These are phyloP conservation scores for Carcinoscorpius rotundicauda DNA, from an alignment of 1,140 invertebrate genomes.

Conservation along the genomic window DNA sequence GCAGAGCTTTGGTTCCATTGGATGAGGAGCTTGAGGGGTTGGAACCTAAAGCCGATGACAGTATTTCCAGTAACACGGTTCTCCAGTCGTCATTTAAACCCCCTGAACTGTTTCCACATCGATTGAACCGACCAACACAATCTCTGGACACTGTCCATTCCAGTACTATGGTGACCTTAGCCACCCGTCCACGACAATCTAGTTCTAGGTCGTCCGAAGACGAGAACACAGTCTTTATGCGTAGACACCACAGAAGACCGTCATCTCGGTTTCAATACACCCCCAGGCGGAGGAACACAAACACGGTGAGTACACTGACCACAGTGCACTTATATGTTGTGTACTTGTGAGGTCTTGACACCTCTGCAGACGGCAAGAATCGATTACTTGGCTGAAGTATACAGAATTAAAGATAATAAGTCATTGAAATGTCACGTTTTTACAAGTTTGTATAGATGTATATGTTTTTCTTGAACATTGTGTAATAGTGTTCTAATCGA, in stretches of 20 bases:
- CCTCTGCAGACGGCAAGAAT: no score
- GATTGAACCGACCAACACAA: conserved; percentile 7
- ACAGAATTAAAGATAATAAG: no score
- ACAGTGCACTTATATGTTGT: no score
- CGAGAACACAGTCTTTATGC: conserved; percentile 24
- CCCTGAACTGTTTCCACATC: neutral
- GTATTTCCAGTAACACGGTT: conserved; percentile 10
- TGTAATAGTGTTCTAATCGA: no score
- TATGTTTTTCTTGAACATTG: no score
- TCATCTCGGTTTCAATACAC: conserved; percentile 11
- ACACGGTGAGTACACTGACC: neutral
- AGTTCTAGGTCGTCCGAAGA: conserved; percentile 60
- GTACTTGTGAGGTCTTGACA: no score
- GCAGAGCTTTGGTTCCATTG: no score
- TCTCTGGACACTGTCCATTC: conserved; percentile 44
- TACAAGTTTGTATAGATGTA: no score
- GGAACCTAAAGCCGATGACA: conserved; percentile 4
- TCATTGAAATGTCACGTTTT: no score
- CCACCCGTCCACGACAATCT: conserved; percentile 75
- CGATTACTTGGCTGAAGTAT: no score
- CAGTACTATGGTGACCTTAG: conserved; percentile 53
- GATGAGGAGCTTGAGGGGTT: no score
- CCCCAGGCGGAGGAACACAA: conserved; percentile 14
- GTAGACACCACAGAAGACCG: conserved; percentile 7
- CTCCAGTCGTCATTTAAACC: conserved; percentile 18